Base-by-base conservation (phyloP, 2,888 invertebrate genomes). In the Lasius fuliginosus region DNA sequence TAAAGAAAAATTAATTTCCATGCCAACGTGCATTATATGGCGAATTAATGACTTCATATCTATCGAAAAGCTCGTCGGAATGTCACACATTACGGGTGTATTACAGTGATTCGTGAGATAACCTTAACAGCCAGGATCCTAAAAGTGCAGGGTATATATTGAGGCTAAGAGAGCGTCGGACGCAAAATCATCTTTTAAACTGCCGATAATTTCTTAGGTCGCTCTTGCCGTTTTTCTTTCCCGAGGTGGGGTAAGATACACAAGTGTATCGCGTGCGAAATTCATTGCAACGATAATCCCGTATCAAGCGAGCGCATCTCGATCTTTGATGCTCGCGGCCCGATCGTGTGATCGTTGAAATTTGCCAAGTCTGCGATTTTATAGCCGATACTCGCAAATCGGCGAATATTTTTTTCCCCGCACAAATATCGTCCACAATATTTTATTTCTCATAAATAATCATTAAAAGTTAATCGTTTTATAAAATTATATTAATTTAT, bases 161-260 rank as follows among this genome's bases (percentile, higher is more conserved):
- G 67, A 75, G 75, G 18, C 73, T 67, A 85, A 89, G 87, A 86
- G 87, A 40, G 64, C 36, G 56, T 18, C 64, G 53, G 86, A 90
- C 88, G 65, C 85, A 76, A 87, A 88, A 89, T 90, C 90, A 87
- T 87, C 89, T 88, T 42, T 90, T 90, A 90, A 89, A 89, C 85
- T 89, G 90, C 89, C 89, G 90, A 89, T 89, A 89, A 89, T 90
- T 89, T 89, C 89, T 89, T 89, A 85, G 84, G 53, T 84, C 84
- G 30, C 83, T 81, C 83, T 81, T 30, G 73, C 73, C 65, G 42
- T 46, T 65, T 46, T 23, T 53, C 65, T 65, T 30, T 42, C 67
- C 15, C 40, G 40, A 27, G 8, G 64, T 40, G 75, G 23, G 67
- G 42, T 65, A 75, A 67, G 53, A 53, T 53, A 65, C 65, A 65